These are phyloP conservation scores for Acanthosepion lycidas DNA, from an alignment of 2,888 invertebrate species.

Conservation along the genomic window DNA sequence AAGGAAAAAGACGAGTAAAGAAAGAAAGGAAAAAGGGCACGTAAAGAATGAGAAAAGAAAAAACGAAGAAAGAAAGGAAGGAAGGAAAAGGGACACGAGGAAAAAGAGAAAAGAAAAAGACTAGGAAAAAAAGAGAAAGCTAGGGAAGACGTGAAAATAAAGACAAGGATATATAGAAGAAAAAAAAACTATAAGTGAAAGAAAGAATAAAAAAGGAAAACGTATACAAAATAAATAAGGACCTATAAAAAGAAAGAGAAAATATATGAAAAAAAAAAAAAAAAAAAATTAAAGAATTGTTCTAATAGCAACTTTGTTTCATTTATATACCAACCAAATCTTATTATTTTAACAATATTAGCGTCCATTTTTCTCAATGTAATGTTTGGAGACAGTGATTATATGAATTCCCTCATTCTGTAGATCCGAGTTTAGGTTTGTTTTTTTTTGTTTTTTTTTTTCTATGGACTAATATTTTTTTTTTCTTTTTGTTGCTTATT, in stretches of 20 bases:
- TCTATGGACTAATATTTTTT: background rate
- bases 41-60: background rate
- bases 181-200: background rate
- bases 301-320: background rate
- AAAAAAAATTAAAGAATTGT: background rate
- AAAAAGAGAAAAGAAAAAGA: background rate
- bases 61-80: too few relatives aligned
- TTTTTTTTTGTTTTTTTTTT: background rate
- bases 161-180: background rate
- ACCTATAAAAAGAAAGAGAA: background rate
- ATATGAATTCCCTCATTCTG: background rate
- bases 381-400: background rate
- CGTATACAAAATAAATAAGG: background rate
- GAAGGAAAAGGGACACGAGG: background rate
- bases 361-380: background rate
- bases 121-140: background rate
- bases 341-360: constrained; percentile 33
- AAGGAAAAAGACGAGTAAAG: background rate
- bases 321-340: background rate
- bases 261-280: background rate
- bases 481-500: background rate
- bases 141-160: background rate
- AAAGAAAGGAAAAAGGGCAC: too few relatives aligned
- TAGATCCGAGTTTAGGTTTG: background rate
- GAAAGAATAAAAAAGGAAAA: background rate